Evolutionary conservation across 2,888 invertebrate genomes (phyloP).

Genomic region (Limnephilus lunatus): DNA sequence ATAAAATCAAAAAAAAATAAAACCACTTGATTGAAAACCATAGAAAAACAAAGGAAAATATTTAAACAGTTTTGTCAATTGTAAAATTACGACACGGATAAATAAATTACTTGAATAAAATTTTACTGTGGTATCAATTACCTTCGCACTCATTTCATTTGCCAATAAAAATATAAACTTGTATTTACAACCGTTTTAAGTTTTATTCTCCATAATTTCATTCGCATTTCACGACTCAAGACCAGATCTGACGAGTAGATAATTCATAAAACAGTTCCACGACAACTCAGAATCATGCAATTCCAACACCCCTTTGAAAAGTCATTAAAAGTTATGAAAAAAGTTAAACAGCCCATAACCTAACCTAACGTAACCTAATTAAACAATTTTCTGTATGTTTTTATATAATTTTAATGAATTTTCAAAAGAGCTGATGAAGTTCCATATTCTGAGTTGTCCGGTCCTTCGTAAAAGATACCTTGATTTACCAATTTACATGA

Average conservation of each 20-base stretch:
- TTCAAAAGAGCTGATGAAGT: too few species aligned
- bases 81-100: background rate
- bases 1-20: background rate
- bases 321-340: too few species aligned
- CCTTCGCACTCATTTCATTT: background rate
- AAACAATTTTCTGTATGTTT: too few species aligned
- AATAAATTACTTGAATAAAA: background rate
- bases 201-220: background rate
- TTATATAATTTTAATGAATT: too few species aligned
- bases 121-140: conserved; percentile 2
- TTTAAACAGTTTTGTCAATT: background rate
- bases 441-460: too few species aligned
- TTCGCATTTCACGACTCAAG: background rate
- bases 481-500: too few species aligned
- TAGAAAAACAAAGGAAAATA: background rate
- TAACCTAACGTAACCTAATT: too few species aligned
- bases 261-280: too few species aligned
- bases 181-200: background rate
- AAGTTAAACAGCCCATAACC: too few species aligned
- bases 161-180: background rate
- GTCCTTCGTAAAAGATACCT: too few species aligned
- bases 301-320: too few species aligned
- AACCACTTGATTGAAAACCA: background rate
- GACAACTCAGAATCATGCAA: too few species aligned
- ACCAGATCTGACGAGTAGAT: background rate